Conservation (phyloP, 2,888 invertebrate species). For the Pyrochroa serraticornis region DNA sequence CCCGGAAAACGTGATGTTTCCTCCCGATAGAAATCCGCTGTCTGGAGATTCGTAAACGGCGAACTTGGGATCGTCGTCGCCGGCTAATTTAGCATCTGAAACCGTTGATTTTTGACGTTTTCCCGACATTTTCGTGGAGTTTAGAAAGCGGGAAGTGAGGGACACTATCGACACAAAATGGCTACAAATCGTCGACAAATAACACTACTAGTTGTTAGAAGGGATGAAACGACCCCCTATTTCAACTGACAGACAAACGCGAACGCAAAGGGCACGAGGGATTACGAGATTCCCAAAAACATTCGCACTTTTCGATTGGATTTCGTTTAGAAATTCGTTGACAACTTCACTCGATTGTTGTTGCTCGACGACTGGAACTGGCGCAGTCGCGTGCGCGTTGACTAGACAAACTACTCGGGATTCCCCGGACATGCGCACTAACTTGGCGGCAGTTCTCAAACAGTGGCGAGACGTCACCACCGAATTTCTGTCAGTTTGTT, state of each 20-base stretch:
- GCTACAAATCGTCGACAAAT: conserved; percentile 28
- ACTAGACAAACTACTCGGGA: conserved; percentile 43
- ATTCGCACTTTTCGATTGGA: conserved; percentile 5
- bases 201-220: not conserved
- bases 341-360: conserved; percentile 1
- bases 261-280: not conserved
- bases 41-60: conserved; percentile 47
- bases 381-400: conserved; percentile 31
- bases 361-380: conserved; percentile 40
- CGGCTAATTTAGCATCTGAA: conserved; percentile 48
- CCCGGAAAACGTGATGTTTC: conserved; percentile 48
- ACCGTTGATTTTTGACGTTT: conserved; percentile 34
- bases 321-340: conserved; percentile 1
- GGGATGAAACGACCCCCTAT: not conserved
- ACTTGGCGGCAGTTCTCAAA: conserved; percentile 1
- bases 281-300: not conserved
- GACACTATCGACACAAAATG: conserved; percentile 26
- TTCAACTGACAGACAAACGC: not conserved
- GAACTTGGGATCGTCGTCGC: conserved; percentile 41
- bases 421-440: conserved; percentile 52
- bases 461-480: not conserved
- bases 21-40: conserved; percentile 55
- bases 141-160: not conserved
- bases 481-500: not conserved
- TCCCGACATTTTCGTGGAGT: conserved; percentile 25